Conservation (phyloP, 2,888 invertebrate species). For the Heliconius erato region DNA sequence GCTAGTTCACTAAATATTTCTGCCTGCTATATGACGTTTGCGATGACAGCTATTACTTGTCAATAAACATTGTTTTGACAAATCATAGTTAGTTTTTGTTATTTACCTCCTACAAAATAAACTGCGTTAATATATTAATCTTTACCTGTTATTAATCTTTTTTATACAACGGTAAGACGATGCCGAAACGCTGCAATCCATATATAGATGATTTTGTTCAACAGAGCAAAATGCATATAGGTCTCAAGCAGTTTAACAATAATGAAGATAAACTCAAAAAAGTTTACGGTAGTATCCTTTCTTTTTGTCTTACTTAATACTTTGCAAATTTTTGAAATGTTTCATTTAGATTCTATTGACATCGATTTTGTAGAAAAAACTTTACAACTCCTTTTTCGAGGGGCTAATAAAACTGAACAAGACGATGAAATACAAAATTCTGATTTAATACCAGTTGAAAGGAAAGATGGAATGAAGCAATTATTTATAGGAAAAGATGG, state of each 20-base stretch:
- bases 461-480: constrained; percentile 74
- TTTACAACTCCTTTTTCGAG: constrained; percentile 69
- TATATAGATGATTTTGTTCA: constrained; percentile 75
- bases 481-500: constrained; percentile 75
- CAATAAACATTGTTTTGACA: not conserved
- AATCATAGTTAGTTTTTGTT: not conserved
- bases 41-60: not conserved
- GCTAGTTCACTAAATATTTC: not conserved
- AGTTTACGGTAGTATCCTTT: constrained; percentile 70
- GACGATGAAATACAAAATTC: constrained; percentile 49
- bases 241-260: constrained; percentile 77
- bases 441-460: constrained; percentile 48
- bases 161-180: constrained; percentile 47
- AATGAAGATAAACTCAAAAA: constrained; percentile 74
- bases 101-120: not conserved
- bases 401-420: constrained; percentile 67
- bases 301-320: not conserved
- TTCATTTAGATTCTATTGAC: not conserved
- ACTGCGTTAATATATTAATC: not conserved
- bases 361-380: constrained; percentile 71
- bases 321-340: not conserved
- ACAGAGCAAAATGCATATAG: constrained; percentile 78
- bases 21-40: not conserved
- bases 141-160: not conserved
- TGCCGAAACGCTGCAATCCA: constrained; percentile 80